Conservation (phyloP, 2,797 vertebrate species). For the Eulemur mongoz region DNA sequence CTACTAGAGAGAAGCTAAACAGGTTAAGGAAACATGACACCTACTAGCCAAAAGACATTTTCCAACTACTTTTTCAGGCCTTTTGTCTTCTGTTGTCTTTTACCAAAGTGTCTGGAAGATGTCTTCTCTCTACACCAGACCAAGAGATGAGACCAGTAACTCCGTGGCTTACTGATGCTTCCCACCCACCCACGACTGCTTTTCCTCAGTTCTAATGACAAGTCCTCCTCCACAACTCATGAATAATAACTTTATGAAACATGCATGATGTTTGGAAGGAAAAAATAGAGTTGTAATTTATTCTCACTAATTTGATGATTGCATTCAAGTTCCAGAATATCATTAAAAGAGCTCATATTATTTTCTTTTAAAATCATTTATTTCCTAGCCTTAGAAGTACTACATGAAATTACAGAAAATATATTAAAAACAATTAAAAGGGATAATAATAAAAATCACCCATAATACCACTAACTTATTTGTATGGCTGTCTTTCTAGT, state of each 20-base stretch:
- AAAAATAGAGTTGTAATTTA: neutral
- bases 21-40: neutral
- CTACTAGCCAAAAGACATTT: neutral
- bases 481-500: neutral
- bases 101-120: neutral
- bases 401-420: neutral
- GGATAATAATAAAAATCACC: neutral
- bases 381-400: neutral
- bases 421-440: neutral
- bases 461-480: neutral
- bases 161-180: neutral
- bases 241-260: conserved; percentile 22
- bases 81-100: neutral
- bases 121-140: neutral
- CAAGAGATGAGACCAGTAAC: neutral
- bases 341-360: neutral
- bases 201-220: conserved; percentile 12
- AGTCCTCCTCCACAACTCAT: neutral
- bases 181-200: neutral
- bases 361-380: conserved; percentile 3
- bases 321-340: neutral
- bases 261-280: neutral
- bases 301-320: conserved; percentile 30
- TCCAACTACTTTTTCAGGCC: neutral
- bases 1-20: neutral